These are phyloP conservation scores for Fissipunctia ypsillon DNA, from an alignment of 2,888 invertebrate genomes.

Conservation along the genomic window DNA sequence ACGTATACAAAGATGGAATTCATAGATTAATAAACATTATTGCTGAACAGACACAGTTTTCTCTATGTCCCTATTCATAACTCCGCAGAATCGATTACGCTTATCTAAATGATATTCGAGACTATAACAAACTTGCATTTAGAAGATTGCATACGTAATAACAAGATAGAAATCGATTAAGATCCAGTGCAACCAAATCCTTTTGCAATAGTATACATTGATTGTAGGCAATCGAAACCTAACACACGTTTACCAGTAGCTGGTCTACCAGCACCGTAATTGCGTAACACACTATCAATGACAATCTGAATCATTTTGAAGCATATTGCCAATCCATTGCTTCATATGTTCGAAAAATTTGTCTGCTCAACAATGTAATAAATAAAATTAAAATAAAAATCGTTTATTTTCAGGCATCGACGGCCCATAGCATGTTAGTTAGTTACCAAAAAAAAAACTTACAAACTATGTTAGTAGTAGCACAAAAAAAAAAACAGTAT, in stretches of 20 bases:
- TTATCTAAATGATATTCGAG: conserved; percentile 47
- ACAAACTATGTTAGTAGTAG: too few species aligned
- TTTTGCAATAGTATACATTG: conserved; percentile 23
- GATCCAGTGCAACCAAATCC: conserved; percentile 42
- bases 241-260: conserved; percentile 2
- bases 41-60: conserved; percentile 28
- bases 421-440: too few species aligned
- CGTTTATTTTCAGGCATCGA: too few species aligned
- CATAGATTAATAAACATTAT: conserved; percentile 41
- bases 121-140: conserved; percentile 46
- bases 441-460: too few species aligned
- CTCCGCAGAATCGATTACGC: conserved; percentile 46
- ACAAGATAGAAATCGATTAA: conserved; percentile 36
- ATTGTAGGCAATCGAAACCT: conserved; percentile 20
- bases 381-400: too few species aligned
- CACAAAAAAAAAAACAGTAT: too few species aligned
- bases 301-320: too few species aligned
- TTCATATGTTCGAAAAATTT: too few species aligned
- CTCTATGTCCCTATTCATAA: conserved; percentile 37
- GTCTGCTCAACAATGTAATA: too few species aligned
- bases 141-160: conserved; percentile 50
- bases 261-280: neutral
- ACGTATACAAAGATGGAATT: conserved; percentile 38
- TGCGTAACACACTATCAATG: too few species aligned
- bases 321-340: too few species aligned